Conservation (phyloP, 2,797 vertebrate genomes). For the Manis pentadactyla region DNA sequence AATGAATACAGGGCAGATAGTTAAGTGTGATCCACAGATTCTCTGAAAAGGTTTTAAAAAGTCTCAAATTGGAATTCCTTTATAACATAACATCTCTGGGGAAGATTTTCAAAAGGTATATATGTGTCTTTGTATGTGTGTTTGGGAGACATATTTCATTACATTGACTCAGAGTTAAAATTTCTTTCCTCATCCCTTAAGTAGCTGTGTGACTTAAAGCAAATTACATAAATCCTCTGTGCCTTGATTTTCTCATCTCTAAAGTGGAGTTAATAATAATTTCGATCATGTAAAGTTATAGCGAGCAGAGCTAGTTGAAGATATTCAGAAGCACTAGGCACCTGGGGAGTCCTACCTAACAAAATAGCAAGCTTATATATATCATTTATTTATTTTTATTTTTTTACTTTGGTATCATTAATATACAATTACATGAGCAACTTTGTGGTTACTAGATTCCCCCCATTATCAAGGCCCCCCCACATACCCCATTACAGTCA, state of each 20-base stretch:
- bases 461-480: no score
- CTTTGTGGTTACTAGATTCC: no score
- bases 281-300: background rate
- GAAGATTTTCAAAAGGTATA: background rate
- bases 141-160: background rate
- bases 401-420: no score
- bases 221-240: background rate
- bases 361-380: background rate
- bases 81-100: background rate
- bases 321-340: background rate
- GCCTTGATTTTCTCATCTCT: background rate
- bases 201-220: background rate
- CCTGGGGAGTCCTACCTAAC: background rate
- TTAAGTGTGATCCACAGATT: background rate
- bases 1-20: background rate
- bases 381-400: no score
- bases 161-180: background rate
- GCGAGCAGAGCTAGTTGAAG: background rate
- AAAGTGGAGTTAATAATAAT: background rate
- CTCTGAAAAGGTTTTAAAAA: background rate
- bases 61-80: background rate
- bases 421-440: no score
- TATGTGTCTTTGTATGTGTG: accelerated
- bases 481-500: no score
- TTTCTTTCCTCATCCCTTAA: background rate